Evolutionary conservation across 1,140 invertebrate genomes (phyloP), one percentile per base, ranked within the genome.

Genomic region (Rhysida immarginata): DNA sequence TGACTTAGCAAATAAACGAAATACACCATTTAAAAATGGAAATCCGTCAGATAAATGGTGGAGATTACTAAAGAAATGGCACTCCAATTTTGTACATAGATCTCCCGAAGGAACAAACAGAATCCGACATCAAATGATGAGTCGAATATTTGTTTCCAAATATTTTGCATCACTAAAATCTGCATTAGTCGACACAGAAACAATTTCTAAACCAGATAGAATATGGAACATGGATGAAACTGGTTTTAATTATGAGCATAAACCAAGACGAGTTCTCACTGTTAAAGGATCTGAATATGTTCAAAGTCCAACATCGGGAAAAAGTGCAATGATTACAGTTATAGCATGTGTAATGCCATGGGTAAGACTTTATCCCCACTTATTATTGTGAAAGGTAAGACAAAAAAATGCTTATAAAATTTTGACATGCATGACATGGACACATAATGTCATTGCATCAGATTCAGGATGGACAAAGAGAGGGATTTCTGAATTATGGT

Each of bases 11-110:
- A n/a, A n/a, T n/a, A n/a, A n/a, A n/a, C n/a, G n/a, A n/a, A n/a
- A n/a, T n/a, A n/a, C n/a, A n/a, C n/a, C n/a, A n/a, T n/a, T n/a
- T n/a, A n/a, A n/a, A n/a, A n/a, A n/a, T n/a, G n/a, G n/a, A n/a
- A n/a, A n/a, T n/a, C n/a, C n/a, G n/a, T n/a, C n/a, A n/a, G 46
- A 49, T 8, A 49, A 49, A 49, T 49, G 46, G 46, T 49, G 18
- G 18, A 8, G 46, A 24, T 20, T 49, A 20, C 18, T 49, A 11
- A 49, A 49, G 20, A 18, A 24, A 13, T 11, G 46, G 20, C 46
- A 49, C 20, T 11, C 11, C 18, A 20, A 49, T 49, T 20, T 49
- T 24, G 23, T 24, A 11, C 8, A 49, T 8, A 18, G 46, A 49
- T 20, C 18, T 13, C 46, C 46, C 8, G 46, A 49, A 20, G 11